Conservation (phyloP, 1,140 invertebrate species). For the Penaeus japonicus region DNA sequence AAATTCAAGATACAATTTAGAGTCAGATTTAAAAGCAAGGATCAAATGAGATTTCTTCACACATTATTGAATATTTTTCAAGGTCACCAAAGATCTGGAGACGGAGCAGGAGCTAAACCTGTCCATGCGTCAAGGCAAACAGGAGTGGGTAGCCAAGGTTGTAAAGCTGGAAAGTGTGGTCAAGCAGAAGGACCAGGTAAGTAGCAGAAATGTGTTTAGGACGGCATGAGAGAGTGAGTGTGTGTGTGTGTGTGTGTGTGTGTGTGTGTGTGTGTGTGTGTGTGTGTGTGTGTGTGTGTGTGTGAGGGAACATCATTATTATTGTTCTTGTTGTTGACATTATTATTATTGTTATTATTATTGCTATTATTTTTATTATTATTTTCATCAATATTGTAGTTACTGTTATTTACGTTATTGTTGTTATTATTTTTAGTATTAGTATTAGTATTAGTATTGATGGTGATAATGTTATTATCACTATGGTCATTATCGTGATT, state of each 20-base stretch:
- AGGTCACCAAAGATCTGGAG: slow-evolving; percentile 72
- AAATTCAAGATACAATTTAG: not conserved
- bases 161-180: slow-evolving; percentile 73
- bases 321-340: too few relatives aligned
- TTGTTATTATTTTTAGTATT: too few relatives aligned
- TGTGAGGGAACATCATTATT: too few relatives aligned
- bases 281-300: not conserved
- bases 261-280: not conserved
- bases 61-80: slow-evolving; percentile 15
- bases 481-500: too few relatives aligned
- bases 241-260: not conserved
- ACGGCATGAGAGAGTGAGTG: too few relatives aligned
- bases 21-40: not conserved
- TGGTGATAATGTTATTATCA: too few relatives aligned
- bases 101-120: slow-evolving; percentile 82
- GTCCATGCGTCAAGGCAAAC: slow-evolving; percentile 79
- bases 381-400: too few relatives aligned
- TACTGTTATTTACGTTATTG: too few relatives aligned
- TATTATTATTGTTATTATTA: too few relatives aligned
- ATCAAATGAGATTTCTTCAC: not conserved
- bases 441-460: too few relatives aligned
- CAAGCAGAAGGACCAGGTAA: slow-evolving; percentile 69
- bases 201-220: not conserved
- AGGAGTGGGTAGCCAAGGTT: slow-evolving; percentile 77
- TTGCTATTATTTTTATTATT: too few relatives aligned